These are phyloP conservation scores for Malacoctenus gilli DNA, from an alignment of 2,797 vertebrate genomes.

Conservation along the genomic window DNA sequence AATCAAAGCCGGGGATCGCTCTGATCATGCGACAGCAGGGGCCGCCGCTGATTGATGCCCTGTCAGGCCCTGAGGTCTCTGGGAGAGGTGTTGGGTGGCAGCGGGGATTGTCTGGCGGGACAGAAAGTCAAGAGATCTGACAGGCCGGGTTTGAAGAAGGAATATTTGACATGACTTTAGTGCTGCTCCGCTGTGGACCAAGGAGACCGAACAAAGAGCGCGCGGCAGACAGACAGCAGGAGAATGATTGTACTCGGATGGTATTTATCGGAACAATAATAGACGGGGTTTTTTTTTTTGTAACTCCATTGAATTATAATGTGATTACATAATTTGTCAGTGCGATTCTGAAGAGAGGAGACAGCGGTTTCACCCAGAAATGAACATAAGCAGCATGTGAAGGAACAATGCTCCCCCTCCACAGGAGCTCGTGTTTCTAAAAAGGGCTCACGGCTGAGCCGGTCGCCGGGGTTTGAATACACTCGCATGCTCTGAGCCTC, in stretches of 20 bases:
- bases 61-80: slow-evolving; percentile 34
- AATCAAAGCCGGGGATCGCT: slow-evolving; percentile 37
- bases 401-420: slow-evolving; percentile 47
- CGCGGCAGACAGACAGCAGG: slow-evolving; percentile 16
- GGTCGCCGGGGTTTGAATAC: slow-evolving; percentile 14
- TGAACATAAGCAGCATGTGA: slow-evolving; percentile 59
- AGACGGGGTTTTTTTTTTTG: slow-evolving; percentile 51
- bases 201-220: slow-evolving; percentile 24
- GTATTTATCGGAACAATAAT: slow-evolving; percentile 56
- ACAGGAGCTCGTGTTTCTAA: slow-evolving; percentile 58
- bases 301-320: slow-evolving; percentile 63
- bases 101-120: slow-evolving; percentile 33
- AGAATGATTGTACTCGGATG: slow-evolving; percentile 33
- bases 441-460: slow-evolving; percentile 35
- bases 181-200: slow-evolving; percentile 33
- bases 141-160: slow-evolving; percentile 22
- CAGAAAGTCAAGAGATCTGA: slow-evolving; percentile 45
- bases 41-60: slow-evolving; percentile 43
- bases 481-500: slow-evolving; percentile 6
- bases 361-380: slow-evolving; percentile 48
- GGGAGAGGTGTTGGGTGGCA: slow-evolving; percentile 26
- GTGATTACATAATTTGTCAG: slow-evolving; percentile 70
- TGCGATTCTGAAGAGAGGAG: slow-evolving; percentile 53
- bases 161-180: slow-evolving; percentile 42
- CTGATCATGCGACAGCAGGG: slow-evolving; percentile 26